Base-by-base conservation (phyloP, 1,140 invertebrate species). In the Globodera rostochiensis region DNA sequence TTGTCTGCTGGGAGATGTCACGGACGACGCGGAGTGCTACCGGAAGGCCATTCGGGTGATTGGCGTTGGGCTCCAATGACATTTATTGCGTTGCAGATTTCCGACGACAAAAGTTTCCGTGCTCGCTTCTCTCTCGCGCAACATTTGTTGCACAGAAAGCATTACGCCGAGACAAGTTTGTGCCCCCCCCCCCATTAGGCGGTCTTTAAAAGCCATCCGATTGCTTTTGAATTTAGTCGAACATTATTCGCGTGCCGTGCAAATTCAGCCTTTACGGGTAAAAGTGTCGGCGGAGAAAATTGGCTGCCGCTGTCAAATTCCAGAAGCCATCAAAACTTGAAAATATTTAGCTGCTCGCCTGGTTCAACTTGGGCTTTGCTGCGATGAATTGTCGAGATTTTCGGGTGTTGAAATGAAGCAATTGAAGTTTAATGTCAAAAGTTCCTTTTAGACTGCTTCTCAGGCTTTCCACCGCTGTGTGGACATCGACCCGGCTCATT, bases 401-500 rank as follows among this genome's bases (percentile, higher is more conserved):
- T 67, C n/a, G 70, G 74, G 83, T 83, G 25, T 7, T 11, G 0
- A 4, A 0, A 36, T 36, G 25, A 19, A 9, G 4, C 15, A 25
- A 69, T 19, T 15, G 13, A 21, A 21, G 60, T 13, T 66, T 15
- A 13, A 66, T 15, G 13, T 1, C 13, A 49, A 67, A 50, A 45
- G 47, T 69, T 69, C 21, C 67, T 4, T 70, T 46, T 36, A 78
- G 77, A 78, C 64, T 46, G 84, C 82, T 19, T 50, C 69, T 9
- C 49, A 50, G 9, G 82, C 82, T 45, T 83, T 73, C 8, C 82
- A 83, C 64, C 83, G 82, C 69, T 83, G 82, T 71, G 82, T 83
- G n/a, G 45, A 47, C 67, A 73, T 84, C 60, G 82, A 83, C 47
- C 82, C 82, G 45, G 83, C 83, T 46, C 83, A 83, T 74, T 83